phyloP scores from a whole-genome alignment of 2,113 vertebrate genomes.

The Indicator indicator region DNA sequence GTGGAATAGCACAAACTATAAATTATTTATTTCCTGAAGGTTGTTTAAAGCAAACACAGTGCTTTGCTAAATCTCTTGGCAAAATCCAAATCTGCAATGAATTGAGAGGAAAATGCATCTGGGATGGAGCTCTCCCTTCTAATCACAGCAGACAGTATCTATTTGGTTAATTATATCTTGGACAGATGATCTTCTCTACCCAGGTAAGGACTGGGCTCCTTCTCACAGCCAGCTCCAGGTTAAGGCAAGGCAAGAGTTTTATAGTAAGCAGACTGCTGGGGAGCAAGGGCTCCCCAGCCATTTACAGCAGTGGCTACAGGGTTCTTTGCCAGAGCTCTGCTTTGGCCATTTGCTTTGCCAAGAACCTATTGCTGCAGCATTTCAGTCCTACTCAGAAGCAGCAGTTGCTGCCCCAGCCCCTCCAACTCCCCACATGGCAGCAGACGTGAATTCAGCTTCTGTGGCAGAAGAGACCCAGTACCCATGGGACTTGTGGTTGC shows the following conservation, averaged over 20 bases:
- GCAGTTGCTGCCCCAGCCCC: neutral
- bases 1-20: neutral
- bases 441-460: neutral
- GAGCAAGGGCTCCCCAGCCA: neutral
- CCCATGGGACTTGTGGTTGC: neutral
- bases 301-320: neutral
- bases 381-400: neutral
- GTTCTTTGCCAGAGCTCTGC: neutral
- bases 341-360: neutral
- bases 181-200: neutral
- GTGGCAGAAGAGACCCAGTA: neutral
- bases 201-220: neutral
- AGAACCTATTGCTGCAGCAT: neutral
- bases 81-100: neutral
- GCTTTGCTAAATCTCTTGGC: neutral
- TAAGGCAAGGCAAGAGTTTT: neutral
- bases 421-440: neutral
- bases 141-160: neutral
- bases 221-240: neutral
- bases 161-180: neutral
- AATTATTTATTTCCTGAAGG: neutral
- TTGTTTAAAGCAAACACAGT: neutral
- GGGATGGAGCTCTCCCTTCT: neutral
- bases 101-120: neutral
- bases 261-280: fast-evolving